Conservation (phyloP, 2,888 invertebrate genomes). For the Cantharis nigra region DNA sequence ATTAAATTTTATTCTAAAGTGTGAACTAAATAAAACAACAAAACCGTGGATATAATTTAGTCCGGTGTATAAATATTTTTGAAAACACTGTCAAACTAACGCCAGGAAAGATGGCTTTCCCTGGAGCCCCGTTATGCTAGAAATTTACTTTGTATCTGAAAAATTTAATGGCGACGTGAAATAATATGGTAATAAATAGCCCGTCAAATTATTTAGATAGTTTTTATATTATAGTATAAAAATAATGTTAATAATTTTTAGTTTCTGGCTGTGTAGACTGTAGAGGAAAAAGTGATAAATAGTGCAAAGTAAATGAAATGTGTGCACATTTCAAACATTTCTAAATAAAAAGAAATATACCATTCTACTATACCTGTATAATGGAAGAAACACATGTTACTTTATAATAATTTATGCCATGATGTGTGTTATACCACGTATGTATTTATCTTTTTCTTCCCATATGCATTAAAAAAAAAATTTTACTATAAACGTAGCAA, state of each 20-base stretch:
- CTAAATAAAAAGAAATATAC: not conserved
- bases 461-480: slow-evolving; percentile 21
- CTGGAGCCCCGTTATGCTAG: not conserved
- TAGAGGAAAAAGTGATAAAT: not conserved
- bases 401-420: not conserved
- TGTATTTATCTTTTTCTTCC: slow-evolving; percentile 9
- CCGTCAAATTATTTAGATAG: not conserved
- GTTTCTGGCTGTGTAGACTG: not conserved
- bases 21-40: not conserved
- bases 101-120: not conserved
- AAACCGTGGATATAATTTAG: not conserved
- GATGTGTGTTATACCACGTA: not conserved
- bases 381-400: not conserved
- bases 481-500: slow-evolving; percentile 12
- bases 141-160: not conserved
- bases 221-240: not conserved
- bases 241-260: not conserved
- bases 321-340: not conserved
- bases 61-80: not conserved
- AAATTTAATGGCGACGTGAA: not conserved
- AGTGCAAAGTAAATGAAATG: not conserved
- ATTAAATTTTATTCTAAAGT: not conserved
- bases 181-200: too few species aligned
- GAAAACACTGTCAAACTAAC: not conserved
- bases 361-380: not conserved